A percentile compares a stretch with the other conserved stretches of the same genome.
Conservation (phyloP, 2,113 vertebrate species). For the Dasyurus viverrinus region DNA sequence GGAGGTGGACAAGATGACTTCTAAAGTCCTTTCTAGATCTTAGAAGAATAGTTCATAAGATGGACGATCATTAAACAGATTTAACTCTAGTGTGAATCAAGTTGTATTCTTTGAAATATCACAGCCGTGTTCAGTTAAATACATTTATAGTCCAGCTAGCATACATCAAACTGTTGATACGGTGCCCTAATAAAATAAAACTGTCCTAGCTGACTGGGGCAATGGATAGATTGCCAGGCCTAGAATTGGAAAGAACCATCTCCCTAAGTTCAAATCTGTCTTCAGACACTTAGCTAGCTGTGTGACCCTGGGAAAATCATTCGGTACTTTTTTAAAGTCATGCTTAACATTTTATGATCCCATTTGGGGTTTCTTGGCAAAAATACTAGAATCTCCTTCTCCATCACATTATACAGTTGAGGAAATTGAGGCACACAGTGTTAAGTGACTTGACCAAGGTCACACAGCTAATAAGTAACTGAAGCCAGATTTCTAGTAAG, state of each 20-base stretch:
- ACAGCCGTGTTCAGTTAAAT: slow-evolving; percentile 16
- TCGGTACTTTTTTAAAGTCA: neutral
- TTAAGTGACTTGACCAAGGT: neutral
- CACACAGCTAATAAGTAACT: neutral
- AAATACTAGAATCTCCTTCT: neutral
- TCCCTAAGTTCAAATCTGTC: neutral
- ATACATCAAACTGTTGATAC: neutral
- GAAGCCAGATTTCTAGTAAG: neutral
- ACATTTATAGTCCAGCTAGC: slow-evolving; percentile 4
- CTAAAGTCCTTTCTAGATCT: neutral
- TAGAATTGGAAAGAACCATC: neutral
- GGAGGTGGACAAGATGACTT: neutral
- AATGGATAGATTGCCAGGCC: neutral
- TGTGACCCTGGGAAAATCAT: neutral
- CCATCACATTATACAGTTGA: neutral
- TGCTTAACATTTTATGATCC: neutral
- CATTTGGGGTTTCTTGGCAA: neutral
- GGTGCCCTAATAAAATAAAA: neutral
- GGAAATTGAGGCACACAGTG: neutral
- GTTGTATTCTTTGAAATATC: neutral
- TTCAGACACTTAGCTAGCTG: neutral
- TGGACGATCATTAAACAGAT: neutral
- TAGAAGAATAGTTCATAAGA: neutral
- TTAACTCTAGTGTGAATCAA: slow-evolving; percentile 41
- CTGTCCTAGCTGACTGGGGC: neutral